Percentiles rank a stretch among this genome's conserved stretches.
Evolutionary conservation across 53 echinoderm and acorn worm species (phyloP).

Genomic region (Actinopyga echinites): DNA sequence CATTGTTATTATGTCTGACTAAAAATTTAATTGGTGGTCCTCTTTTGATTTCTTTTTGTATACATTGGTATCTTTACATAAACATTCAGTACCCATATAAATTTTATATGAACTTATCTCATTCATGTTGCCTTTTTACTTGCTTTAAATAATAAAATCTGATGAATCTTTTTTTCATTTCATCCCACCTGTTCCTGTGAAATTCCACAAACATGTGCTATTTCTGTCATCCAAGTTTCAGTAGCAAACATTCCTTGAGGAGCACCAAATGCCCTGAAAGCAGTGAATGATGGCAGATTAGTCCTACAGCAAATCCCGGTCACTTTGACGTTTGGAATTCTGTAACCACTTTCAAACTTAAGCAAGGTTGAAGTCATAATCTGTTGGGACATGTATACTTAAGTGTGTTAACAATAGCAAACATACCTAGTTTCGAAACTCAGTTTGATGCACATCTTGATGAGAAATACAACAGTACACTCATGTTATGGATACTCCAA

Average conservation of each 20-base stretch:
- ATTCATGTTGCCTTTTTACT: neutral
- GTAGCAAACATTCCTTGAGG: conserved; percentile 81
- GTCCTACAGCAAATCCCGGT: conserved; percentile 79
- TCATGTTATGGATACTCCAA: too few species aligned
- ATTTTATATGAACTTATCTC: neutral
- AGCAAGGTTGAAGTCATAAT: conserved; percentile 15
- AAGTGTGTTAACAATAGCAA: too few species aligned
- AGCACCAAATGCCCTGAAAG: conserved; percentile 88
- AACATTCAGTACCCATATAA: too few species aligned
- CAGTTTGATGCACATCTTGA: too few species aligned
- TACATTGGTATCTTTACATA: too few species aligned
- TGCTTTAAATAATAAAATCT: neutral
- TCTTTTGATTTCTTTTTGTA: too few species aligned
- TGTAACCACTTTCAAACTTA: conserved; percentile 74
- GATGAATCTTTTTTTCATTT: neutral
- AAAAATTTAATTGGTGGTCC: too few species aligned
- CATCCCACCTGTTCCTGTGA: conserved; percentile 61
- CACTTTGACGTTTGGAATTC: conserved; percentile 59
- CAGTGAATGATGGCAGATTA: conserved; percentile 86
- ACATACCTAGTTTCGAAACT: too few species aligned
- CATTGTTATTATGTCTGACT: too few species aligned
- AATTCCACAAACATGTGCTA: conserved; percentile 72
- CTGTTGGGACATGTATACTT: neutral
- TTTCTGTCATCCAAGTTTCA: conserved; percentile 74
- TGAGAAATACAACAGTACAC: too few species aligned